Evolutionary conservation across 2,113 vertebrate genomes (phyloP).

Genomic region (Shinisaurus crocodilurus): DNA sequence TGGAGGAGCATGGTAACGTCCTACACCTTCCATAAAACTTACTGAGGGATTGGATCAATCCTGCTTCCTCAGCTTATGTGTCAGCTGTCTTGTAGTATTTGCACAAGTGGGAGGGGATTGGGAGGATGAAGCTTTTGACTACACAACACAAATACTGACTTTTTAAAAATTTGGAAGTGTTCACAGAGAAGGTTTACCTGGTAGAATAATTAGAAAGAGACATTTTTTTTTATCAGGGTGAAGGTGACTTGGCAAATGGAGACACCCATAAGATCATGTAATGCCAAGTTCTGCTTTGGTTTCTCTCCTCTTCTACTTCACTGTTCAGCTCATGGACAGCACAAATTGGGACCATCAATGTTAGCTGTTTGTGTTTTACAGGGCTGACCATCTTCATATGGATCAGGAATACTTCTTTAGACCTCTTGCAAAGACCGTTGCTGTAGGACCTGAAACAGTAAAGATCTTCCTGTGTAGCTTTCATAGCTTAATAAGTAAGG

Average conservation of each 20-base stretch:
- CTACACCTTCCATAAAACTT: neutral
- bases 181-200: neutral
- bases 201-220: neutral
- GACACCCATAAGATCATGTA: neutral
- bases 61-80: neutral
- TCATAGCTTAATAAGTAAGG: neutral
- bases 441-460: neutral
- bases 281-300: too few species aligned
- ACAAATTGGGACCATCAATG: neutral
- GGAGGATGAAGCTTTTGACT: neutral
- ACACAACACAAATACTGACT: neutral
- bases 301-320: too few species aligned
- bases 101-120: neutral
- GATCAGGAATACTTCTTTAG: neutral
- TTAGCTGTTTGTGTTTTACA: neutral
- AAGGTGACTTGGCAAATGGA: neutral
- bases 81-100: neutral
- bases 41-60: neutral
- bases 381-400: neutral
- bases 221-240: neutral
- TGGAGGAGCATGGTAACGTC: neutral
- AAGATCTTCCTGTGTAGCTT: neutral
- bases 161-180: neutral
- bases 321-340: neutral
- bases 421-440: neutral